Evolutionary conservation across 2,888 invertebrate species (phyloP), one percentile per base, ranked within the genome.

Genomic region (Rambutsinella grinnellia): DNA sequence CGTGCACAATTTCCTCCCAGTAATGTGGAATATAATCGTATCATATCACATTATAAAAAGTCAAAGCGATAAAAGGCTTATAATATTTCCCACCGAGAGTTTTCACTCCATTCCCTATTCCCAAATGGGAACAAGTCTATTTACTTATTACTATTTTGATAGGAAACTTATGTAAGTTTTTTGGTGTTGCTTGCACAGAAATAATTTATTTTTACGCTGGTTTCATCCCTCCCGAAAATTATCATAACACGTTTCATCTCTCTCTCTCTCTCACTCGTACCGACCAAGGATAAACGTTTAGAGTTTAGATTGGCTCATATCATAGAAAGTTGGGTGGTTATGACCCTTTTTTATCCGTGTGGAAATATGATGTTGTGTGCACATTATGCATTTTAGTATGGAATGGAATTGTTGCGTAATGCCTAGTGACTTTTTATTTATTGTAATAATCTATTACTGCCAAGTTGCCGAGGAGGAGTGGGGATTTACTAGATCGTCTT

Each of bases 401-500:
- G 19, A 47, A 49, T n/a, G 24, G 28, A 46, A n/a, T 46, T n/a
- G 5, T 36, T 8, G 28, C 21, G 19, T 5, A 5, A n/a, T n/a
- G n/a, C n/a, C 15, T 24, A 23, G 44, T 57, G n/a, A 58, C 19
- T 58, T 69, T 69, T 60, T 53, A 69, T 60, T 69, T 63, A 56
- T 63, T 51, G 63, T 51, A 70, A 62, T 61, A 61, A 70, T 70
- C 70, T 56, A 47, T 3, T 63, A 47, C 24, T 46, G 47, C 58
- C 53, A 60, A 27, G n/a, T n/a, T n/a, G n/a, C 54, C 49, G n/a
- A n/a, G n/a, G n/a, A n/a, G n/a, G n/a, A n/a, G n/a, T n/a, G 54
- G 61, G 74, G 74, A 74, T 74, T 74, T 74, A 51, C 56, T 49
- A 24, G 61, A 74, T 74, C 62, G 66, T 23, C 54, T 28, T 44